Conservation (phyloP, 2,113 vertebrate species). For the Saguinus midas region DNA sequence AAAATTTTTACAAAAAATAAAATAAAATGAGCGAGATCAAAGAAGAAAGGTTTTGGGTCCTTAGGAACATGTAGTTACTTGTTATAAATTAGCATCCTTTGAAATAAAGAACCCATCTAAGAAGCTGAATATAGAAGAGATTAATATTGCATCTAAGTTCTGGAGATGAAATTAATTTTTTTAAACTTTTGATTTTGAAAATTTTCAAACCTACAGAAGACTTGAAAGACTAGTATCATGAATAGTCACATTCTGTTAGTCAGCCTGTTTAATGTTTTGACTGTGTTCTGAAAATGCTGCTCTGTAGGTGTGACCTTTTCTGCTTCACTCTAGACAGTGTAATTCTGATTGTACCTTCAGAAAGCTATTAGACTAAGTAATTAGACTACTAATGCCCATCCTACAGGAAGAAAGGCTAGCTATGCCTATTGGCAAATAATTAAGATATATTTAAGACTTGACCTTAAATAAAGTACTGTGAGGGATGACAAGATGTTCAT, state of each 20-base stretch:
- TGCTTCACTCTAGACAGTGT: background rate
- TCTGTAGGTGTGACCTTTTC: background rate
- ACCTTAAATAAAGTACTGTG: background rate
- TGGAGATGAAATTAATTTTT: background rate
- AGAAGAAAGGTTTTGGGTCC: background rate
- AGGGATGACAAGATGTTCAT: background rate
- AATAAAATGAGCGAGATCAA: background rate
- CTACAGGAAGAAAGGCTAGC: background rate
- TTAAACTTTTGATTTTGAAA: background rate
- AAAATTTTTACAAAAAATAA: background rate
- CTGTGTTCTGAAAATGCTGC: background rate
- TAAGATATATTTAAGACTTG: background rate
- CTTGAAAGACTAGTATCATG: background rate
- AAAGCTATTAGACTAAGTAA: background rate
- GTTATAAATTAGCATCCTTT: background rate
- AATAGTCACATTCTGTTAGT: background rate
- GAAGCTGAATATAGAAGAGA: background rate
- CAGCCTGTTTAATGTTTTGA: background rate
- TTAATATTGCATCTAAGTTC: background rate
- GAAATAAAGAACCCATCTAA: background rate
- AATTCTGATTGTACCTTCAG: background rate
- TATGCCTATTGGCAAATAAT: background rate
- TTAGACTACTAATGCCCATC: background rate
- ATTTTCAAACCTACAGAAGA: background rate
- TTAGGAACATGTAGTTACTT: background rate